These are phyloP conservation scores for Piliocolobus tephrosceles DNA, from an alignment of 2,113 vertebrate genomes.

Conservation along the genomic window DNA sequence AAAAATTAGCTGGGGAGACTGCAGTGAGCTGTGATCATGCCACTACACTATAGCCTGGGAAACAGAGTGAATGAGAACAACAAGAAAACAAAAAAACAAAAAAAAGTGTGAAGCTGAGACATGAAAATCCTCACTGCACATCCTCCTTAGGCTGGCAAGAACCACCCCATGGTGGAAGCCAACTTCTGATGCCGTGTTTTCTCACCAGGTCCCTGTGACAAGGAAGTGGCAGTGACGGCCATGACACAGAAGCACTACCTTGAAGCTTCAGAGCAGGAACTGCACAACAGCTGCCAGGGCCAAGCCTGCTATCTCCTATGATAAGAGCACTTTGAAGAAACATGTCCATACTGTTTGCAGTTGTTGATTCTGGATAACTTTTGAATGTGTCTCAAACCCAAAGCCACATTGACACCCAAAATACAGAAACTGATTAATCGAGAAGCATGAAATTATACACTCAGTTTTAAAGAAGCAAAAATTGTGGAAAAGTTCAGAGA, in stretches of 20 bases:
- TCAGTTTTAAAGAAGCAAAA: conserved; percentile 88
- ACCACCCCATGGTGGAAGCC: not conserved
- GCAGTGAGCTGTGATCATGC: too few species aligned
- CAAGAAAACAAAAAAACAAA: too few species aligned
- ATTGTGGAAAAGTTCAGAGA: conserved; percentile 88
- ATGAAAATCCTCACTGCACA: too few species aligned
- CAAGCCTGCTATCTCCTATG: not conserved
- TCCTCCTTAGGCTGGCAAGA: too few species aligned
- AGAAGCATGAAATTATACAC: conserved; percentile 83
- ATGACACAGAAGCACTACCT: not conserved
- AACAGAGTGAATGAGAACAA: too few species aligned
- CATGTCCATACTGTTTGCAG: conserved; percentile 92
- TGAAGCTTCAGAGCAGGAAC: not conserved
- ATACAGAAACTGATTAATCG: conserved; percentile 87
- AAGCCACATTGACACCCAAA: conserved; percentile 84
- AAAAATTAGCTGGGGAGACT: too few species aligned
- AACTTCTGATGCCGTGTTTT: not conserved
- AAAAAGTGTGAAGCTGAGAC: too few species aligned
- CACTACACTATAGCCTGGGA: too few species aligned
- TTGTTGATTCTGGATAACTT: conserved; percentile 87
- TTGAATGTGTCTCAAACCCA: conserved; percentile 89
- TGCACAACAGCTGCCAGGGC: not conserved
- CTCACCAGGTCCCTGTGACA: too few species aligned
- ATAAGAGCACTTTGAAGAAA: conserved; percentile 48
- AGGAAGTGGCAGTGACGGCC: not conserved